Percentiles rank a stretch among this genome's conserved stretches.
Evolutionary conservation across 1,140 invertebrate genomes (phyloP).

Genomic region (Gryllus bimaculatus): DNA sequence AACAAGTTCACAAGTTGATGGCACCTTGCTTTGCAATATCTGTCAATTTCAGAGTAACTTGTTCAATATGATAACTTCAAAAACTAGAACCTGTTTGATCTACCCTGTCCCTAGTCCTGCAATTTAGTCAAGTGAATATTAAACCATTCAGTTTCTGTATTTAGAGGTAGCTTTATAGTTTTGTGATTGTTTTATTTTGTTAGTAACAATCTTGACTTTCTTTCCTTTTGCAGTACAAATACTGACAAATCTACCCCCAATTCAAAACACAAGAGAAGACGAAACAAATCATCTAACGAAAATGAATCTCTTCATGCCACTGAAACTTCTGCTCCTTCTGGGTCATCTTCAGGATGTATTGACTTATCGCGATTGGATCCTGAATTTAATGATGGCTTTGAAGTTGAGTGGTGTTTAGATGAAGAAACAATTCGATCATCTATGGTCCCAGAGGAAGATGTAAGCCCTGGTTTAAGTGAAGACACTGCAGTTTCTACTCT

Average conservation of each 20-base stretch:
- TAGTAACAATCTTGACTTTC: background rate
- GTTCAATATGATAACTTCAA: too few species aligned
- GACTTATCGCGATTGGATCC: background rate
- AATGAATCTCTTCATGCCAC: background rate
- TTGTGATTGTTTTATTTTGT: too few species aligned
- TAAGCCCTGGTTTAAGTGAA: background rate
- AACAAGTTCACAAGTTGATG: too few species aligned
- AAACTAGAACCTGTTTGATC: too few species aligned
- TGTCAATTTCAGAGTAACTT: too few species aligned
- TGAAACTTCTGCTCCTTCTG: background rate
- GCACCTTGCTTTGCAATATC: too few species aligned
- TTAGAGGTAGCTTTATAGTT: too few species aligned
- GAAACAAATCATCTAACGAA: background rate
- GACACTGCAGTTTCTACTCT: too few species aligned
- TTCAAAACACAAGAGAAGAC: background rate
- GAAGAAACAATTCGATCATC: background rate
- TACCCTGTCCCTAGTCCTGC: too few species aligned
- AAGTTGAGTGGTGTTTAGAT: constrained; percentile 1
- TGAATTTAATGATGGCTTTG: background rate
- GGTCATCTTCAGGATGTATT: background rate
- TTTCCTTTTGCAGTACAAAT: background rate
- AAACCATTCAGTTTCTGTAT: too few species aligned
- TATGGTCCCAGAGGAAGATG: background rate
- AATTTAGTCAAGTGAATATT: too few species aligned
- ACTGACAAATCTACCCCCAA: background rate